Evolutionary conservation across 2,113 vertebrate genomes (phyloP).

Genomic region (Psophia crepitans): DNA sequence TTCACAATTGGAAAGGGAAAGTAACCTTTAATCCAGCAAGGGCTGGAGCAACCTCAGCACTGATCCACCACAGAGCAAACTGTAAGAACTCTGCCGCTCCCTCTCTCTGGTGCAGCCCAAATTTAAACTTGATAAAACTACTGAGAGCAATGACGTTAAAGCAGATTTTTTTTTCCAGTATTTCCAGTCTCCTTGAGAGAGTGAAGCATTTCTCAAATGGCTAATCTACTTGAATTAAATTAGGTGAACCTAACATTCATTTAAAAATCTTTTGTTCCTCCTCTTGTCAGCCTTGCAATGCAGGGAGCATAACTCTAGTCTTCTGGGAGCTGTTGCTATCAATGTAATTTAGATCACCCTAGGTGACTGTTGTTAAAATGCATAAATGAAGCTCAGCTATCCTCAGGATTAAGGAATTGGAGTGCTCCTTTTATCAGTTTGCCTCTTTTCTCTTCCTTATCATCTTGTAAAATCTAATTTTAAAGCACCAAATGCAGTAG

Average conservation of each 20-base stretch:
- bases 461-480: background rate
- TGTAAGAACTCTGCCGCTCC: fast-evolving
- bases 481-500: background rate
- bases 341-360: conserved; percentile 25
- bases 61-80: background rate
- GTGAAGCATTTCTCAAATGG: background rate
- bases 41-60: background rate
- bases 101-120: background rate
- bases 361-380: background rate
- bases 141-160: background rate
- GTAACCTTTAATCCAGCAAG: background rate
- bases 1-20: background rate
- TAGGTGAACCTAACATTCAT: background rate
- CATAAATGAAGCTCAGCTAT: background rate
- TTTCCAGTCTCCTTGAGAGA: background rate
- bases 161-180: background rate
- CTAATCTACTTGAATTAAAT: conserved; percentile 31
- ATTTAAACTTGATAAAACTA: background rate
- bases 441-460: background rate
- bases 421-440: background rate
- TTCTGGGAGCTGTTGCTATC: background rate
- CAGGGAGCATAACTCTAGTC: background rate
- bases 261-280: conserved; percentile 41
- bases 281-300: background rate
- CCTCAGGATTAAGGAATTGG: background rate